Evolutionary conservation across 2,888 invertebrate genomes (phyloP), one percentile per base, ranked within the genome.

Genomic region (Teleiodes luculella): DNA sequence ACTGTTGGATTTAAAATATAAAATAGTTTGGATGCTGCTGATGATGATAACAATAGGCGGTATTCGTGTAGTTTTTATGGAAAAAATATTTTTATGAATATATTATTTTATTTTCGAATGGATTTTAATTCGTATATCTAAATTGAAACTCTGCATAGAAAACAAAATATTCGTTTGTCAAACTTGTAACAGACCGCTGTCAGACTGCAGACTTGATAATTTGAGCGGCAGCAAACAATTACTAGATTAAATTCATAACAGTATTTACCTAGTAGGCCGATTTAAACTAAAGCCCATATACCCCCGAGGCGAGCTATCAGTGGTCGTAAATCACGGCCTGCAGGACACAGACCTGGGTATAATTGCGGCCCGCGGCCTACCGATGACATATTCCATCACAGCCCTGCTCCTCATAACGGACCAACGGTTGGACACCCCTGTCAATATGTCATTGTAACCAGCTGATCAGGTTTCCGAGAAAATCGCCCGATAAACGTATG

Each of bases 381-480:
- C 80, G 86, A 83, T 83, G 87, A 87, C 87, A 86, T 81, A 83
- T 83, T 82, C 83, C 80, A 78, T 83, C 85, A 80, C 70, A 83
- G 78, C 74, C 66, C 62, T 70, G 66, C 68, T 70, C 67, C 61
- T 63, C 70, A 46, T 75, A 78, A 75, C 74, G 72, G 78, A 67
- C 59, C 56, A 57, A n/a, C n/a, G 56, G 68, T 67, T 65, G 64
- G 63, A 62, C 64, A 64, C 66, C 65, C 64, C 66, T 66, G 69
- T 77, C 81, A 75, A 85, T 86, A 84, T 83, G 83, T 86, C 84
- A 84, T 81, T 83, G 82, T 79, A 74, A 68, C 77, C 72, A 67
- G 78, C 61, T 70, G 68, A 77, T 80, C 84, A 73, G 75, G 81
- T 83, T 80, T 75, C 68, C 14, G 70, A 73, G 85, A 74, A 86